Conservation (phyloP, 2,888 invertebrate species). For the Drosophila conformis region DNA sequence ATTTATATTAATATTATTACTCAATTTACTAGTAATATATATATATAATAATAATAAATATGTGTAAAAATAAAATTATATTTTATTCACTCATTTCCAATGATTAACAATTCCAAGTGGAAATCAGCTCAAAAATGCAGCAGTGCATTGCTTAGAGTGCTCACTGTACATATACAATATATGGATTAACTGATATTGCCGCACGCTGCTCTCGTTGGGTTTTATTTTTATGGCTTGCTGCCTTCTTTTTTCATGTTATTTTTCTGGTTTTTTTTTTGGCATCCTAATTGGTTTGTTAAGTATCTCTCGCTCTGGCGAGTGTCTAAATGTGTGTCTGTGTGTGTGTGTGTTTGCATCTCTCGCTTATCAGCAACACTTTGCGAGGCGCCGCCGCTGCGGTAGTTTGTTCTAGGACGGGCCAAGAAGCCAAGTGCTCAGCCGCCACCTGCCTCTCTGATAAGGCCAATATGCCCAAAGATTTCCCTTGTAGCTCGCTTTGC, state of each 20-base stretch:
- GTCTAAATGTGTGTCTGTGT: slow-evolving; percentile 15
- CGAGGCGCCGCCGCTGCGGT: slow-evolving; percentile 55
- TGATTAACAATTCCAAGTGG: not conserved
- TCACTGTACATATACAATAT: slow-evolving; percentile 30
- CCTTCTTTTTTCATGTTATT: slow-evolving; percentile 35
- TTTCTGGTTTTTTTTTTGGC: slow-evolving; percentile 54
- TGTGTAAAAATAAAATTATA: not conserved
- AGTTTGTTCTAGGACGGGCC: slow-evolving; percentile 50
- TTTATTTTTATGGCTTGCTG: slow-evolving; percentile 70
- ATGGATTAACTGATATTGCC: slow-evolving; percentile 62
- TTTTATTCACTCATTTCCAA: not conserved
- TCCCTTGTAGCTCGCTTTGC: slow-evolving; percentile 49
- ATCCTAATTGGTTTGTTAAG: slow-evolving; percentile 80
- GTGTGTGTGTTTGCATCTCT: slow-evolving; percentile 29
- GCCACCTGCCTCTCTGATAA: slow-evolving; percentile 63
- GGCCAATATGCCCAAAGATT: slow-evolving; percentile 40
- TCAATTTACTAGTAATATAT: too few species aligned
- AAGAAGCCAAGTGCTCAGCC: slow-evolving; percentile 41
- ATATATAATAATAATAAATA: not conserved
- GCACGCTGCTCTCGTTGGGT: slow-evolving; percentile 36
- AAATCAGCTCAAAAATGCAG: not conserved
- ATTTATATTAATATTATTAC: not conserved
- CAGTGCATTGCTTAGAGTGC: not conserved
- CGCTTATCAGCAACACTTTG: slow-evolving; percentile 70
- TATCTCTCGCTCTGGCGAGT: slow-evolving; percentile 41